phyloP scores from a whole-genome alignment of 2,113 vertebrate genomes.

The Scomber japonicus region DNA sequence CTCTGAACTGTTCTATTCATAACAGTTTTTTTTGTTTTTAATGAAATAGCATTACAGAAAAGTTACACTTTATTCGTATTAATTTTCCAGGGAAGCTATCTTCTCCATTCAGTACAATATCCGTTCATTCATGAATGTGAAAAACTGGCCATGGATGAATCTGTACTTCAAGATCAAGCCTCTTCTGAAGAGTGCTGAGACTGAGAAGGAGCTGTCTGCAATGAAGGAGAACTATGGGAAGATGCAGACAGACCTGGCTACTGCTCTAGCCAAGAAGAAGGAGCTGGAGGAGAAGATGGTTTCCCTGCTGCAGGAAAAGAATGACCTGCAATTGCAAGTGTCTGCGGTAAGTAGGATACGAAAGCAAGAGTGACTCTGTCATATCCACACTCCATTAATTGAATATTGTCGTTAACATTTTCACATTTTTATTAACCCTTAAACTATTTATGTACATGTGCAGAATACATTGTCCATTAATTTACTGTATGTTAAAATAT shows the following conservation, averaged over 20 bases:
- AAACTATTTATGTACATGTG: too few relatives aligned
- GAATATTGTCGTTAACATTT: too few relatives aligned
- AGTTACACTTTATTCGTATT: too few relatives aligned
- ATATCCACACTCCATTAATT: too few relatives aligned
- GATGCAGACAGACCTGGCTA: slow-evolving; percentile 87
- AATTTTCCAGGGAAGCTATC: slow-evolving; percentile 84
- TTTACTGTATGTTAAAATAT: not conserved
- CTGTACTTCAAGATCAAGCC: slow-evolving; percentile 85
- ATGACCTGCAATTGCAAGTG: slow-evolving; percentile 84
- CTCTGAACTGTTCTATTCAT: not conserved
- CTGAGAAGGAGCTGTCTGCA: slow-evolving; percentile 81
- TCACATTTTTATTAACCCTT: too few relatives aligned
- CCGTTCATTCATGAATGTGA: slow-evolving; percentile 86
- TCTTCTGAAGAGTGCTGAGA: slow-evolving; percentile 86
- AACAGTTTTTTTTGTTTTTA: too few relatives aligned
- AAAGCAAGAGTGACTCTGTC: not conserved
- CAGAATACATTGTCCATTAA: not conserved
- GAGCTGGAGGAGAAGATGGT: slow-evolving; percentile 86
- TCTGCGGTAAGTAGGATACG: slow-evolving; percentile 69
- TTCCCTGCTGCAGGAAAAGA: slow-evolving; percentile 82
- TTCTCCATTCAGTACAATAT: slow-evolving; percentile 91
- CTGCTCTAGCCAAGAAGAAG: slow-evolving; percentile 84
- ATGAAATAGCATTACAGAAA: too few relatives aligned
- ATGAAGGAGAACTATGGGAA: slow-evolving; percentile 90
- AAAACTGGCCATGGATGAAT: slow-evolving; percentile 84